These are phyloP conservation scores for Xenopus borealis DNA, from an alignment of 2,113 vertebrate genomes.

Conservation along the genomic window DNA sequence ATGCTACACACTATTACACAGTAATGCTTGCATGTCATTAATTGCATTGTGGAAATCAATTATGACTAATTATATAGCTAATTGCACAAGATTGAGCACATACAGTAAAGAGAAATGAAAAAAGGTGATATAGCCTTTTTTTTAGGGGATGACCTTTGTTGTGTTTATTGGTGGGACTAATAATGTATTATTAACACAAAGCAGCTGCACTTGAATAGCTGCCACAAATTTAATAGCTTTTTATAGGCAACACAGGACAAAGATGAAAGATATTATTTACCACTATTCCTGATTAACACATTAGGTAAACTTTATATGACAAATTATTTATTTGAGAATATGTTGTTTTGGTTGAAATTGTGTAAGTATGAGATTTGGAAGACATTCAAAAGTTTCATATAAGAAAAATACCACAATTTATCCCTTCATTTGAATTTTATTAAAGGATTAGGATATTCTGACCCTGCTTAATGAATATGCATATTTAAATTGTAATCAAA, in stretches of 20 bases:
- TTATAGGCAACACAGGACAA: conserved; percentile 78
- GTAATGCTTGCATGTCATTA: conserved; percentile 2
- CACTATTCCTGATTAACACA: conserved; percentile 78
- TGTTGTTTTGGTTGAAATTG: conserved; percentile 66
- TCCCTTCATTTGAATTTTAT: too few species aligned
- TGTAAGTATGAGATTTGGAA: conserved; percentile 54
- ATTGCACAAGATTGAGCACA: conserved; percentile 6
- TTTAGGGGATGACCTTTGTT: conserved; percentile 70
- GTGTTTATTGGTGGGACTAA: conserved; percentile 74
- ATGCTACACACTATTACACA: background rate
- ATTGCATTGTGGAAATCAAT: conserved; percentile 16
- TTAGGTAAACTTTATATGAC: conserved; percentile 75
- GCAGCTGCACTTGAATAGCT: conserved; percentile 80
- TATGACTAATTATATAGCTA: conserved; percentile 10
- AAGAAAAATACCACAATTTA: too few species aligned
- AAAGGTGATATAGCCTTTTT: conserved; percentile 23
- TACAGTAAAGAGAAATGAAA: conserved; percentile 4
- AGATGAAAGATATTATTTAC: conserved; percentile 76
- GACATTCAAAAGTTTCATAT: conserved; percentile 46
- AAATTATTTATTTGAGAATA: conserved; percentile 73
- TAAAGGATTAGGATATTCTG: background rate
- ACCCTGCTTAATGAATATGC: background rate
- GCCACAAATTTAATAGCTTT: conserved; percentile 74
- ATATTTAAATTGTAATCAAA: background rate
- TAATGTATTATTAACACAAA: conserved; percentile 80